phyloP scores from a whole-genome alignment of 2,113 vertebrate species.

The Rattus norvegicus region GRCr8 NC_086032.1:91381001-91381500 shows the following conservation, averaged over 20 bases:
- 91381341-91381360: background rate
- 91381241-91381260: background rate
- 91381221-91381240: background rate
- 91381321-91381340: background rate
- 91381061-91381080: background rate
- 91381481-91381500: background rate
- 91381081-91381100: background rate
- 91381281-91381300: background rate
- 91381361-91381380: background rate
- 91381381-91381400: background rate
- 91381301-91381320: background rate
- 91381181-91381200: background rate
- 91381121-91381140: background rate
- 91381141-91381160: background rate
- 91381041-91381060: accelerated
- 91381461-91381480: background rate
- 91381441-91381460: background rate
- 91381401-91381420: background rate
- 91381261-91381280: background rate
- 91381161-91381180: background rate
- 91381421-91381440: background rate
- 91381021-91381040: background rate
- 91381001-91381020: background rate
- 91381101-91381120: background rate
- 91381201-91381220: background rate